A percentile compares a stretch with the other conserved stretches of the same genome.
Conservation (phyloP, 2,113 vertebrate species). For the Heliornis fulica region DNA sequence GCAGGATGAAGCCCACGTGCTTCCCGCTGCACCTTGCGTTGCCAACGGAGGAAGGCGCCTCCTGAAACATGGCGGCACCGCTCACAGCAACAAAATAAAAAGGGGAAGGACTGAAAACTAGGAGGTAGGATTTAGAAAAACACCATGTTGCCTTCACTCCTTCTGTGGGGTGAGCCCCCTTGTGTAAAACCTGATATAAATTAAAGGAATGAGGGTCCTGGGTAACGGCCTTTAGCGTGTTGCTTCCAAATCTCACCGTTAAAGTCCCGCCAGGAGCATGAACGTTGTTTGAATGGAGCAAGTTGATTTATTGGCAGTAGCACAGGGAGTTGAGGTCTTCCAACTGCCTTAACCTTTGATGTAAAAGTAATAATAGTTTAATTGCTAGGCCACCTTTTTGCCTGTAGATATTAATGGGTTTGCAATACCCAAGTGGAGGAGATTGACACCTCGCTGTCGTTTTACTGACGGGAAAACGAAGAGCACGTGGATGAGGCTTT, state of each 20-base stretch:
- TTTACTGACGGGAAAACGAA: neutral
- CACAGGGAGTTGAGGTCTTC: neutral
- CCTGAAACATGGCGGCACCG: neutral
- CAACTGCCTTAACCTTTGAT: neutral
- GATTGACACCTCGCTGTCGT: neutral
- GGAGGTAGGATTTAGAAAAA: neutral
- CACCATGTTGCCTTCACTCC: neutral
- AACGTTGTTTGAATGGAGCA: rapidly evolving
- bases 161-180: neutral
- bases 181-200: neutral
- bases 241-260: rapidly evolving
- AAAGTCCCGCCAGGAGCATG: neutral
- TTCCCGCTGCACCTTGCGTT: too few relatives aligned
- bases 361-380: neutral
- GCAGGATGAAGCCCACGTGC: neutral
- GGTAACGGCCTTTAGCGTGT: rapidly evolving
- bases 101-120: too few relatives aligned
- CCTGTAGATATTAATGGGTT: neutral
- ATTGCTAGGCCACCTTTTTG: neutral
- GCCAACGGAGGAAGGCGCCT: neutral
- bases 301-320: neutral
- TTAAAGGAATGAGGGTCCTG: too few relatives aligned
- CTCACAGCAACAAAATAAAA: too few relatives aligned
- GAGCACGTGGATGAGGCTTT: neutral
- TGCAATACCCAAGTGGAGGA: neutral